Base-by-base conservation (phyloP, 2,888 invertebrate species). In the Hymenopus coronatus region DNA sequence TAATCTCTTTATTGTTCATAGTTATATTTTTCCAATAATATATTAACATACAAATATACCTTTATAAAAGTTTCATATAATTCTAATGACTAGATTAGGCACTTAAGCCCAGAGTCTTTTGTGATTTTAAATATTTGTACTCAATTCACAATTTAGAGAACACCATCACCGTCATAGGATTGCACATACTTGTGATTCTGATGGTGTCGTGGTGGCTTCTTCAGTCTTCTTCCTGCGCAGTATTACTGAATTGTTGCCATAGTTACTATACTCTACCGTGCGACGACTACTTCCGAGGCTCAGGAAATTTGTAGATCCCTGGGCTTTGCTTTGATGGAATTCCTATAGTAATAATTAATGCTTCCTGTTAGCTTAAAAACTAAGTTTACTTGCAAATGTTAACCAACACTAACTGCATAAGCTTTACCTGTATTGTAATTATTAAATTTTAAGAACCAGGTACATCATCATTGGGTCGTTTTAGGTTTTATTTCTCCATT, bases 211-310 rank as follows among this genome's bases (percentile, higher is more conserved):
- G 15, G 54, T 25, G 54, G 25, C 20, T 70, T 70, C 54, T 70
- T 70, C 54, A 70, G 82, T 82, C 28, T 88, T 70, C 54, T 70
- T 70, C 6, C 54, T 89, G 87, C 88, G 90, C 46, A 89, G 90
- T 54, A 93, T 91, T 15, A 93, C 92, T 14, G 93, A 92, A 33
- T 92, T 92, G 90, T 93, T 93, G 82, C 93, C 93, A 90, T 92
- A 92, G 91, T 91, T 93, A 89, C 92, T 92, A 90, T 93, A 93
- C 88, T 92, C 92, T 89, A 91, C 92, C 15, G 92, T 92, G 89
- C 93, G 91, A 81, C 93, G 92, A 90, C 93, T 93, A 40, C 90
- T 91, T 12, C 93, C 93, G 89, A 92, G 92, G 89, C 91, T 92
- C 83, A 93, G 89, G 90, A 92, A 93, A 88, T 91, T 92, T 6